Percentiles rank a stretch among this genome's conserved stretches.
Conservation (phyloP, 2,113 vertebrate species). For the Poeciliopsis occidentalis region DNA sequence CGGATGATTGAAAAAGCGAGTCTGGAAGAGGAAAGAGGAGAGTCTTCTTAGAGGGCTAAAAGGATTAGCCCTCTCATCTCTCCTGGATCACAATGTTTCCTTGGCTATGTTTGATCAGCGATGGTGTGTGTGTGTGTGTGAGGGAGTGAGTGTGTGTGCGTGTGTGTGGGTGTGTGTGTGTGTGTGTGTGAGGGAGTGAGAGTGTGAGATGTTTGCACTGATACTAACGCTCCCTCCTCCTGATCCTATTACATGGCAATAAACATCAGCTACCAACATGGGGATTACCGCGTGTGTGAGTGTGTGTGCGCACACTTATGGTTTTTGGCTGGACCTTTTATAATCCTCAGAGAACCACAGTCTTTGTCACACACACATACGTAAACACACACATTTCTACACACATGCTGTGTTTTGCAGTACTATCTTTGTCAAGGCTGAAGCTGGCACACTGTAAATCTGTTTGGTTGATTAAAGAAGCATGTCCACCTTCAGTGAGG, state of each 20-base stretch:
- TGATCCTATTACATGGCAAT: conserved; percentile 92
- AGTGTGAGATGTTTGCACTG: conserved; percentile 81
- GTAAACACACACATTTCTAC: conserved; percentile 10
- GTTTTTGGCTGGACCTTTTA: conserved; percentile 66
- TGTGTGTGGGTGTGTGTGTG: background rate
- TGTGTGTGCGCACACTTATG: conserved; percentile 41
- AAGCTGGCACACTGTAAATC: background rate
- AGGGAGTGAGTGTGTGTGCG: too few relatives aligned
- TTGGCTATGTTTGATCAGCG: conserved; percentile 67
- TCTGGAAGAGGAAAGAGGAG: conserved; percentile 55
- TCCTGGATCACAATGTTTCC: conserved; percentile 80
- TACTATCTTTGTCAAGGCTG: background rate
- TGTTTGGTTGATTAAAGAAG: background rate
- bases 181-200: conserved; percentile 27
- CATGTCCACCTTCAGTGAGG: background rate
- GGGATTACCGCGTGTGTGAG: conserved; percentile 75
- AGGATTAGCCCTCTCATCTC: conserved; percentile 87
- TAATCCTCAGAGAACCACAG: conserved; percentile 38
- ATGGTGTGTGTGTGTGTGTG: conserved; percentile 2
- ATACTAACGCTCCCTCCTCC: conserved; percentile 85
- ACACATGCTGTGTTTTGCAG: background rate
- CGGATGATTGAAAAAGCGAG: conserved; percentile 48
- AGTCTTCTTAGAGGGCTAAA: conserved; percentile 78
- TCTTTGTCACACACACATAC: conserved; percentile 7
- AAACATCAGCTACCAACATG: conserved; percentile 82